phyloP scores from a whole-genome alignment of 2,888 invertebrate genomes.

The Sericinus montela region DNA sequence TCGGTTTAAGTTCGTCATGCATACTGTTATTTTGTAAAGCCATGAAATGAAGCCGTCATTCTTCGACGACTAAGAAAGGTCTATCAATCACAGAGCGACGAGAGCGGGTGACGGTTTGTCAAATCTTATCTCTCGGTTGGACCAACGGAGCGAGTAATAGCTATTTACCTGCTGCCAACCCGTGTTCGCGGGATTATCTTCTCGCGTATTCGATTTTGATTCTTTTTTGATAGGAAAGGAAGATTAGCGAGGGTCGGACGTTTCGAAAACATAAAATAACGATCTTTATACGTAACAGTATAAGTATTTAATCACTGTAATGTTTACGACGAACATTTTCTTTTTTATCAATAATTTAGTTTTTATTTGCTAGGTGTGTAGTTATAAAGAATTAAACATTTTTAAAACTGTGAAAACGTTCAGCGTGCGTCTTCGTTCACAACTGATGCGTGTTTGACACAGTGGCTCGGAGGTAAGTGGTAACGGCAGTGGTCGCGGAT shows the following conservation, averaged over 20 bases:
- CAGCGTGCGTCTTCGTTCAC: no score
- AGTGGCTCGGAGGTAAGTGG: no score
- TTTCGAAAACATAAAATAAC: conserved; percentile 4
- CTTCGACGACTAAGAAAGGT: conserved; percentile 37
- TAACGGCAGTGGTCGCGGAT: no score
- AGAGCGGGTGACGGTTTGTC: conserved; percentile 45
- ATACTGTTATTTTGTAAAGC: conserved; percentile 9
- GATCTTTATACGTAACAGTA: background rate
- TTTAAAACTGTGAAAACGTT: no score
- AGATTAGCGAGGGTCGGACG: conserved; percentile 51
- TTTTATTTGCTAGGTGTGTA: no score
- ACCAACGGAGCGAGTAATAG: conserved; percentile 72
- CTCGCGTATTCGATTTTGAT: conserved; percentile 53
- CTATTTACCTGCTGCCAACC: conserved; percentile 67
- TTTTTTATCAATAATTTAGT: no score
- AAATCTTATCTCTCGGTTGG: conserved; percentile 59
- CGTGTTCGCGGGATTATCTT: conserved; percentile 59
- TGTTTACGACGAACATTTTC: no score
- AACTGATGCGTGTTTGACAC: no score
- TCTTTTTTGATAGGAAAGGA: conserved; percentile 52
- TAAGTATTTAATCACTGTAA: no score
- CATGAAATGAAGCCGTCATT: conserved; percentile 61
- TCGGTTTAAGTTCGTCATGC: background rate
- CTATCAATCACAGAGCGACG: conserved; percentile 62
- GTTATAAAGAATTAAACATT: no score